phyloP scores from a whole-genome alignment of 2,797 vertebrate genomes.

The Lindbergichthys nudifrons region DNA sequence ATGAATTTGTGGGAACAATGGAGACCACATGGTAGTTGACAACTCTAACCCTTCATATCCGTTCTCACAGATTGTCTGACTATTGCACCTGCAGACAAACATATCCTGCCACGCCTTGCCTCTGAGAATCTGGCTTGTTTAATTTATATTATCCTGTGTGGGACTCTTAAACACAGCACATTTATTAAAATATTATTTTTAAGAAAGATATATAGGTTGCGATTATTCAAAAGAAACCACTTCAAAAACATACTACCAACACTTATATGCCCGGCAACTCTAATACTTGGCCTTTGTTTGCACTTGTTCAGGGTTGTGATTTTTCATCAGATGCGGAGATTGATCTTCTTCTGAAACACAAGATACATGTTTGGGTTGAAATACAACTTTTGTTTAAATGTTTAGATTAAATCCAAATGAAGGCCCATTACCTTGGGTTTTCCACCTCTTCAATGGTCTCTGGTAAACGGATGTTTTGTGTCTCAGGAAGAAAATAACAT shows the following conservation, averaged over 20 bases:
- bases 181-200: background rate
- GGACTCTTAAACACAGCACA: background rate
- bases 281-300: background rate
- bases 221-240: background rate
- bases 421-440: constrained; percentile 54
- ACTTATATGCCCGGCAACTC: background rate
- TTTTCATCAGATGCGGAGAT: constrained; percentile 35
- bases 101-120: background rate
- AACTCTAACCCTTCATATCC: background rate
- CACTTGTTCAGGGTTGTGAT: background rate
- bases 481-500: constrained; percentile 71
- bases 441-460: constrained; percentile 80
- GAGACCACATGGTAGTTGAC: background rate
- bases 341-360: constrained; percentile 65
- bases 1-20: background rate
- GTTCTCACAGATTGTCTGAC: background rate
- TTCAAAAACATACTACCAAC: background rate
- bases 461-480: constrained; percentile 62
- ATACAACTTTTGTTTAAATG: background rate
- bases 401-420: background rate
- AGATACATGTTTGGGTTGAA: background rate
- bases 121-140: background rate
- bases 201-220: background rate
- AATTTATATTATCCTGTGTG: background rate
- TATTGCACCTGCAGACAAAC: background rate